These are phyloP conservation scores for Scelioninae gen. 1 DNA, from an alignment of 2,888 invertebrate species.

Conservation along the genomic window DNA sequence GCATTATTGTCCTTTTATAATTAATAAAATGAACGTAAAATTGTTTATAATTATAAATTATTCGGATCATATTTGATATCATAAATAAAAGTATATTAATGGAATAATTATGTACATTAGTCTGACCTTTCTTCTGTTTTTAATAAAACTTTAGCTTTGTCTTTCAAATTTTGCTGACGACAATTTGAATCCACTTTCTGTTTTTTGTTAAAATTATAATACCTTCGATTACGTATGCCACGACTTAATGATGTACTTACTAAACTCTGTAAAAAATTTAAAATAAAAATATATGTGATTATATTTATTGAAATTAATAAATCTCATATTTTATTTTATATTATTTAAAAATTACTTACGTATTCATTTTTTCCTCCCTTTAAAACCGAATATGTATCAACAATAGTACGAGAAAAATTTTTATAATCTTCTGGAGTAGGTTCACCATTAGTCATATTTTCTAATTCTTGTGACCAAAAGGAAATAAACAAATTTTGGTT, in stretches of 20 bases:
- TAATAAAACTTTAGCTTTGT: not conserved
- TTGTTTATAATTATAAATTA: no score
- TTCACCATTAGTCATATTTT: not conserved
- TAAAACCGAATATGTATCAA: not conserved
- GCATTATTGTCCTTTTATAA: no score
- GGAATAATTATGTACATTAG: no score
- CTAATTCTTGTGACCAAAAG: not conserved
- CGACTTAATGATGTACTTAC: not conserved
- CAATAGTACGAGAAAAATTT: conserved; percentile 8
- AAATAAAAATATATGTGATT: conserved; percentile 1
- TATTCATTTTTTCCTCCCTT: conserved; percentile 6
- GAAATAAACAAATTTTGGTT: not conserved
- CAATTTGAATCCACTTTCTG: not conserved
- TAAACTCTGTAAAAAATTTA: not conserved
- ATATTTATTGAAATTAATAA: not conserved
- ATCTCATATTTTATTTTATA: not conserved
- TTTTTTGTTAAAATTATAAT: not conserved
- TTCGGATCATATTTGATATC: no score
- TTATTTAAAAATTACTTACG: not conserved
- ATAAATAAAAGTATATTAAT: no score
- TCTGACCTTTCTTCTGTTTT: not conserved
- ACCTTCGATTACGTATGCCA: not conserved
- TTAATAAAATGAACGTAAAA: no score
- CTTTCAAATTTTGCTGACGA: not conserved
- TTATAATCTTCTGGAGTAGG: conserved; percentile 2